A percentile compares a stretch with the other conserved stretches of the same genome.
These are phyloP conservation scores for Clamator glandarius DNA, from an alignment of 2,797 vertebrate genomes.

Conservation along the genomic window DNA sequence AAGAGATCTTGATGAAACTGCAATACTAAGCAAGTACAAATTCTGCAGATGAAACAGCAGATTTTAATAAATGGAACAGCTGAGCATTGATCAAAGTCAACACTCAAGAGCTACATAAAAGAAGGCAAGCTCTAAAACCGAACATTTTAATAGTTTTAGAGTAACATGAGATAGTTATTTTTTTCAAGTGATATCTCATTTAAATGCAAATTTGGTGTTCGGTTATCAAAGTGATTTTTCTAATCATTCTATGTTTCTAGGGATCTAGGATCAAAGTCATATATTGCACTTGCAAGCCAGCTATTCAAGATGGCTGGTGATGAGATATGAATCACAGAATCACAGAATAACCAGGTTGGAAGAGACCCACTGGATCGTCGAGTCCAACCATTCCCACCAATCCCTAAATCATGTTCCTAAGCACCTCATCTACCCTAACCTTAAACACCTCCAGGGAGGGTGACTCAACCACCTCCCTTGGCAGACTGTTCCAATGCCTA, in stretches of 20 bases:
- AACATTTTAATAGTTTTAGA: slow-evolving; percentile 31
- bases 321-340: slow-evolving; percentile 7
- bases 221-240: slow-evolving; percentile 60
- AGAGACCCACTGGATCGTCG: no score
- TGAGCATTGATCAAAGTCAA: slow-evolving; percentile 40
- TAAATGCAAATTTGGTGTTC: slow-evolving; percentile 72
- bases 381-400: no score
- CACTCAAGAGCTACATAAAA: slow-evolving; percentile 42
- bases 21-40: background rate
- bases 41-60: slow-evolving; percentile 2
- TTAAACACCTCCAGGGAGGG: no score
- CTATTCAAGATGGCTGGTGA: slow-evolving; percentile 15
- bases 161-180: background rate
- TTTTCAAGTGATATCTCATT: slow-evolving; percentile 54
- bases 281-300: slow-evolving; percentile 40
- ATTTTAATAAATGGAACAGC: slow-evolving; percentile 19
- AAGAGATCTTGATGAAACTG: background rate
- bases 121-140: slow-evolving; percentile 22
- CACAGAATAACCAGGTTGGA: no score
- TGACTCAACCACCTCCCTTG: no score
- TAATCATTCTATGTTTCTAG: slow-evolving; percentile 48
- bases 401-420: no score
- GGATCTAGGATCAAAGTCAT: slow-evolving; percentile 51
- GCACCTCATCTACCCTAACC: no score
- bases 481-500: no score